These are phyloP conservation scores for Araneus ventricosus DNA, from an alignment of 1,140 invertebrate species.

Conservation along the genomic window DNA sequence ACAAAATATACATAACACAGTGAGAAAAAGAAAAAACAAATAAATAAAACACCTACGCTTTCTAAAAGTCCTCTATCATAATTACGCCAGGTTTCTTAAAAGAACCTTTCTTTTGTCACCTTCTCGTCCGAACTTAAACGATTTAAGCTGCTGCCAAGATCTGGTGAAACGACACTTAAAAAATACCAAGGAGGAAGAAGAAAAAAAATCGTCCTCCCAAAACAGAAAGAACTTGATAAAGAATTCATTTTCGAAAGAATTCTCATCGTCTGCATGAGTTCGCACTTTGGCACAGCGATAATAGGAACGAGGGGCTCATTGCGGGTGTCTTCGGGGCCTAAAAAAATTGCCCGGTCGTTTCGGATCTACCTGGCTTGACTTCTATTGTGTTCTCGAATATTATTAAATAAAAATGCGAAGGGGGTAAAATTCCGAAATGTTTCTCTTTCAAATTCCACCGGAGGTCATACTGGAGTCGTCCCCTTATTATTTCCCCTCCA, in stretches of 20 bases:
- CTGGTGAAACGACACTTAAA: conserved; percentile 29
- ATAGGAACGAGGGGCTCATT: conserved; percentile 19
- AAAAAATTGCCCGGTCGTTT: conserved; percentile 38
- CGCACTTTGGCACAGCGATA: background rate
- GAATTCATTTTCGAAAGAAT: conserved; percentile 40
- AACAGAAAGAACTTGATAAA: background rate
- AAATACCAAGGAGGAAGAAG: background rate
- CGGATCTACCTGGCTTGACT: background rate
- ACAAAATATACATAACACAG: no score
- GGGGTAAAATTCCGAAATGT: conserved; percentile 42
- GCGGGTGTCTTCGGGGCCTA: conserved; percentile 53
- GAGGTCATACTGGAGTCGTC: conserved; percentile 12
- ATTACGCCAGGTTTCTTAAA: background rate
- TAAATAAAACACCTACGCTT: background rate
- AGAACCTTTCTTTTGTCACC: background rate
- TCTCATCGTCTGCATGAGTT: conserved; percentile 9
- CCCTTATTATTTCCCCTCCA: background rate
- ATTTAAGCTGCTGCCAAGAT: background rate
- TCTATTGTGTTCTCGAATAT: conserved; percentile 50
- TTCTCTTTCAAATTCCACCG: conserved; percentile 51
- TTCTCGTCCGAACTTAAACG: background rate
- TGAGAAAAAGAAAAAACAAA: no score
- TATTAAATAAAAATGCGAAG: conserved; percentile 66
- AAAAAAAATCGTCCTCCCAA: no score
- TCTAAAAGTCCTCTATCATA: background rate